phyloP scores from a whole-genome alignment of 2,797 vertebrate species.

The Sebastes paucispinis region DNA sequence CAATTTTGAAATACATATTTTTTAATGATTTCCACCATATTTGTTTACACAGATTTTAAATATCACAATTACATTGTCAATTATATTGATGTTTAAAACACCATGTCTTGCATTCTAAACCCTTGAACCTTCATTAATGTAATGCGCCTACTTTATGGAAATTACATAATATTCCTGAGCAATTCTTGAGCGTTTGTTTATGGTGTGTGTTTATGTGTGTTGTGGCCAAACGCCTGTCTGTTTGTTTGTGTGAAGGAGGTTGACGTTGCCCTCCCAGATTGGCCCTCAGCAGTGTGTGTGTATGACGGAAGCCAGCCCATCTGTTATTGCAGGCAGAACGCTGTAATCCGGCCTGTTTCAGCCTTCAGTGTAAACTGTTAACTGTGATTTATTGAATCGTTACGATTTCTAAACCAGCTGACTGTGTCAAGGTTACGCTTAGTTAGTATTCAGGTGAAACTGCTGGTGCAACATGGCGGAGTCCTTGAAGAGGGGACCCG shows the following conservation, averaged over 20 bases:
- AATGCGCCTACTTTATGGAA: not conserved
- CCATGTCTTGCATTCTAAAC: not conserved
- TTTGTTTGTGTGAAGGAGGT: conserved; percentile 56
- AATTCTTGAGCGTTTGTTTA: conserved; percentile 16
- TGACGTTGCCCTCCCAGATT: conserved; percentile 46
- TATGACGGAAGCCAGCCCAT: conserved; percentile 69
- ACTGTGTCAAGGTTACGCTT: not conserved
- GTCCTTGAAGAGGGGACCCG: too few species aligned
- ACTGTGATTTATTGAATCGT: conserved; percentile 1
- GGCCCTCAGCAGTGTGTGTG: conserved; percentile 54
- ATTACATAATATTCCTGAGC: not conserved
- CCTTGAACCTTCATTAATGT: not conserved
- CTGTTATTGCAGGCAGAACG: conserved; percentile 65
- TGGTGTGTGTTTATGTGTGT: not conserved
- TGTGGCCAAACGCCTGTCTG: conserved; percentile 27
- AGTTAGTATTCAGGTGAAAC: not conserved
- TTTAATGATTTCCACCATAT: too few species aligned
- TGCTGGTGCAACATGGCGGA: too few species aligned
- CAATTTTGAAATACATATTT: too few species aligned
- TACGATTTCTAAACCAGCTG: not conserved
- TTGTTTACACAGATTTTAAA: not conserved
- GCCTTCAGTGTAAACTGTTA: conserved; percentile 20
- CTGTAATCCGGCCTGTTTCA: conserved; percentile 54
- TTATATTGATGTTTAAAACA: not conserved
- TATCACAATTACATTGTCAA: not conserved